A percentile compares a stretch with the other conserved stretches of the same genome.
These are phyloP conservation scores for Herminia tarsipennalis DNA, from an alignment of 2,888 invertebrate species.

Conservation along the genomic window DNA sequence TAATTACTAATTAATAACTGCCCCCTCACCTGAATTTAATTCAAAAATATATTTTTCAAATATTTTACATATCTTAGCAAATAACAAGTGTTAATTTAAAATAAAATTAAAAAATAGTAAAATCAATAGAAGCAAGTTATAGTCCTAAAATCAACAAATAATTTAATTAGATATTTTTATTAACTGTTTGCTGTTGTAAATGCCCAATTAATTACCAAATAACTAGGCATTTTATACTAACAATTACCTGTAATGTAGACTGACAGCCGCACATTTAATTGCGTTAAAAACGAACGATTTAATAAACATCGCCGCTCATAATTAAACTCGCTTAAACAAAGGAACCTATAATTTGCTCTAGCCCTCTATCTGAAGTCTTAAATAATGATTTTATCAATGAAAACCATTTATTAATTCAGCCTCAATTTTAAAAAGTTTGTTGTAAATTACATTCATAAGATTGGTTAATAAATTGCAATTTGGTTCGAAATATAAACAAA, in stretches of 20 bases:
- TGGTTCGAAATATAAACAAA: not conserved
- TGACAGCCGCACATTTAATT: too few relatives aligned
- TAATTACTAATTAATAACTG: constrained; percentile 5
- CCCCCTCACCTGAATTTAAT: not conserved
- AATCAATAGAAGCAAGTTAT: constrained; percentile 6
- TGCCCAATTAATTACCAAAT: too few relatives aligned
- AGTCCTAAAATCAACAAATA: constrained; percentile 11
- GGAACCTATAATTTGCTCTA: constrained; percentile 9
- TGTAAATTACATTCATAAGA: too few relatives aligned
- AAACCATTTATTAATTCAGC: not conserved
- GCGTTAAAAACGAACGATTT: constrained; percentile 19
- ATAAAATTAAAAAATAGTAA: constrained; percentile 2
- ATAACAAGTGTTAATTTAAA: constrained; percentile 5
- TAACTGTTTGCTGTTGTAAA: too few relatives aligned
- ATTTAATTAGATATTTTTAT: too few relatives aligned
- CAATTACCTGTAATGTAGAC: too few relatives aligned
- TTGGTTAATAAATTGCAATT: not conserved
- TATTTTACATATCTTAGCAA: not conserved
- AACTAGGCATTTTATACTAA: too few relatives aligned
- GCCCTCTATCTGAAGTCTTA: not conserved
- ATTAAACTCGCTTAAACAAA: constrained; percentile 27
- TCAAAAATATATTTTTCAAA: not conserved
- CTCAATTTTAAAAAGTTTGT: not conserved
- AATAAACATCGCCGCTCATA: constrained; percentile 6
- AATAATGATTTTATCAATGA: not conserved